A percentile compares a stretch with the other conserved stretches of the same genome.
These are phyloP conservation scores for Zelleria hepariella DNA, from an alignment of 2,888 invertebrate species.

Conservation along the genomic window DNA sequence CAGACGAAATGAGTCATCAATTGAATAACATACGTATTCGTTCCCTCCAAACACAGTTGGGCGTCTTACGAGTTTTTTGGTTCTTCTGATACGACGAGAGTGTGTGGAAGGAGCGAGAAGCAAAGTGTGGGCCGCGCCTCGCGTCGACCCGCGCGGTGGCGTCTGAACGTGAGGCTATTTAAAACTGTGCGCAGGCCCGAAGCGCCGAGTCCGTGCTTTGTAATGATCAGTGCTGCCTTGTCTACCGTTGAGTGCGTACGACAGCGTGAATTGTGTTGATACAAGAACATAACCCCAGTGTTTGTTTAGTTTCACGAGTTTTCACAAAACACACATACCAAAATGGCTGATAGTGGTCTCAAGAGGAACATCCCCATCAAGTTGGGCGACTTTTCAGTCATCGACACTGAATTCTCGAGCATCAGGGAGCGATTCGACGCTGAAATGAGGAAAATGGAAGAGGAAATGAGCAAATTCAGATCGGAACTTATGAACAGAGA, in stretches of 20 bases:
- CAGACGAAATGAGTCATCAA: constrained; percentile 59
- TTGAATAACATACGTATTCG: constrained; percentile 42
- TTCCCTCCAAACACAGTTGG: constrained; percentile 21
- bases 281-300: constrained; percentile 55
- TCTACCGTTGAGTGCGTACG: constrained; percentile 56
- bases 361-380: constrained; percentile 94
- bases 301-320: constrained; percentile 64
- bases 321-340: constrained; percentile 40
- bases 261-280: constrained; percentile 61
- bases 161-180: constrained; percentile 68
- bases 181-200: constrained; percentile 71
- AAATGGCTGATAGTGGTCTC: constrained; percentile 87
- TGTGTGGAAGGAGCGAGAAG: constrained; percentile 67
- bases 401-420: constrained; percentile 96
- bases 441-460: constrained; percentile 99
- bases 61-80: constrained; percentile 24
- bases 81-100: constrained; percentile 16
- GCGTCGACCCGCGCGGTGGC: constrained; percentile 48
- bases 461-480: constrained; percentile 96
- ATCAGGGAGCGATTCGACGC: constrained; percentile 96
- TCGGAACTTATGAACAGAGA: constrained; percentile 94
- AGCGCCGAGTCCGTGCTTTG: constrained; percentile 62
- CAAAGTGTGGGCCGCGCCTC: constrained; percentile 57
- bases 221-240: constrained; percentile 70
- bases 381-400: constrained; percentile 94